Evolutionary conservation across 2,797 vertebrate species (phyloP), one percentile per base, ranked within the genome.

Genomic region (Naso thynnoides): DNA sequence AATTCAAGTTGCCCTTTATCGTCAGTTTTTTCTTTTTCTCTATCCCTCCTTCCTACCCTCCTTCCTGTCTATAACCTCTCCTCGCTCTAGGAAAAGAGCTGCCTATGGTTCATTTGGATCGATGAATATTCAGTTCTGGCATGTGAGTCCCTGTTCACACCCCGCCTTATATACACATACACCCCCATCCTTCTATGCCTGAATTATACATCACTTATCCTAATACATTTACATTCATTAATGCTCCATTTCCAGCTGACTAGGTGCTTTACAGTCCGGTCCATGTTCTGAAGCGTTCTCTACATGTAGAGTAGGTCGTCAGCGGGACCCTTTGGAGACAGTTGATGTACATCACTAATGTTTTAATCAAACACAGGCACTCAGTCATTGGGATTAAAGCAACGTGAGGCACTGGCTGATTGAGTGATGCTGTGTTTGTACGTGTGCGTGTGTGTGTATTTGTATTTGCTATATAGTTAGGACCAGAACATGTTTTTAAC

Each of bases 141-240:
- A 86, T 84, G 78, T 78, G 85, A 88, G 78, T 88, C 78, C 78
- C 73, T 76, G 67, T 87, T 91, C 86, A 76, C 87, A 79, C 73
- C 66, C 67, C 61, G 44, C 76, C 65, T 81, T 86, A 86, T 85
- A 86, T 55, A 86, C 76, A 84, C 84, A 80, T 21, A 75, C 52
- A 18, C 57, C 52, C 33, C 65, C 50, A 49, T 67, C 69, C 57
- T 74, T 48, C 82, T 29, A 62, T 66, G 76, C 86, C 81, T 92
- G 87, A 93, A 92, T 94, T 92, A 94, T 94, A 92, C 91, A 94
- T 93, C 79, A 90, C 77, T 91, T 89, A 90, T 91, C 84, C 88
- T 88, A 87, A 91, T 92, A 90, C 92, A 94, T 94, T 94, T 93
- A 92, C 90, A 93, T 90, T 83, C 87, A 94, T 93, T 94, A 93